Base-by-base conservation (phyloP, 2,113 vertebrate species). In the Phylloscopus trochilus region DNA sequence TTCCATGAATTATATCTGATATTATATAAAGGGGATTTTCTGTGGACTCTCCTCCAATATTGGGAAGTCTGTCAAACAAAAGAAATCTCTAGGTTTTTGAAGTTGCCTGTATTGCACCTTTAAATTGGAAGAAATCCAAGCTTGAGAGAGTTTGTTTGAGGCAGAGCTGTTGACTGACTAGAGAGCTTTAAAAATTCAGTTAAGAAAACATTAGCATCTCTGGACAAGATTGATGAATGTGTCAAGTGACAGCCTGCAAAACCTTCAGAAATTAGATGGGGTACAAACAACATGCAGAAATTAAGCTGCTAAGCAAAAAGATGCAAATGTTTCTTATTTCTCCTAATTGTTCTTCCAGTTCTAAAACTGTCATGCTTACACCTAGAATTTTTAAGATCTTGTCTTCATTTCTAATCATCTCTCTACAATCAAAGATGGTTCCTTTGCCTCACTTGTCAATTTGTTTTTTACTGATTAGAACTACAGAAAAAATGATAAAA, bases 11-110 rank as follows among this genome's bases (percentile, higher is more conserved):
- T 95, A 95, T 89, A 86, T 62, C 83, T 60, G 75, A 88, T 94
- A 89, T 87, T 87, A 95, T 70, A 96, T 92, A 80, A 84, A 96
- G 66, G 70, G 83, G 93, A 95, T 96, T 97, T 95, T 96, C 93
- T 92, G 51, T 68, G 55, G 74, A 87, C 86, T 84, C 60, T 89
- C 76, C 56, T 95, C 87, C 93, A 93, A 93, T 97, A 93, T 93
- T 77, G 59, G 17, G 1, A 83, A 94, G 58, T 89, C 70, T 80
- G 73, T 84, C 92, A 96, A 96, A 96, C 88, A 94, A 93, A 93
- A 90, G 88, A 92, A 95, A 94, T 89, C 69, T 90, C 92, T 73
- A 59, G 88, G 88, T 78, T 96, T 96, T 72, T 90, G 51, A 94
- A 91, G 88, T 77, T 82, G 46, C 67, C 80, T 96, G 56, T 82